phyloP scores from a whole-genome alignment of 2,888 invertebrate genomes.

The Cephus pygmeus region DNA sequence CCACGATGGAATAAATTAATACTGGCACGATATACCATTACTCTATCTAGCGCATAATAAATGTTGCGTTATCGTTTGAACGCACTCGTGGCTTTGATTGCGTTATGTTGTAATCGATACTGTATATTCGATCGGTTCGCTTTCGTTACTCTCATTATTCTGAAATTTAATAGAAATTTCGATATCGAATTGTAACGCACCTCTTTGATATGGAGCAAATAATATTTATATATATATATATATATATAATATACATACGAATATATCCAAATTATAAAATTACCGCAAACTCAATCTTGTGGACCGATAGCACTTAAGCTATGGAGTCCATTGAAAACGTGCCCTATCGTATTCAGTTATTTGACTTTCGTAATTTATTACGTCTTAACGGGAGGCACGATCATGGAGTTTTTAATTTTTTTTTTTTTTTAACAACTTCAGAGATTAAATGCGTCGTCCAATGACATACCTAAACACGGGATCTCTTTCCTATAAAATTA shows the following conservation, averaged over 20 bases:
- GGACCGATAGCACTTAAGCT: not conserved
- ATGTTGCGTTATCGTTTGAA: constrained; percentile 54
- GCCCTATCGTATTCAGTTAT: not conserved
- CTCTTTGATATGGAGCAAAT: not conserved
- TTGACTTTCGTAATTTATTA: not conserved
- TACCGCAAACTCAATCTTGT: not conserved
- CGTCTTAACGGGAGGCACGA: not conserved
- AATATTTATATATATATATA: not conserved
- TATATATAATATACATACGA: not conserved
- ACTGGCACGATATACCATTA: constrained; percentile 28
- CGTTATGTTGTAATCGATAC: not conserved
- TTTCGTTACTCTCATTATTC: not conserved
- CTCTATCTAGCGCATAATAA: constrained; percentile 55
- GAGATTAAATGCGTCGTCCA: not conserved
- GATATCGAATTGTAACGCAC: not conserved
- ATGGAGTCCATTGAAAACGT: not conserved
- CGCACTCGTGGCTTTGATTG: constrained; percentile 38
- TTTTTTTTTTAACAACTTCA: not conserved
- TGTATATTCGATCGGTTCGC: not conserved
- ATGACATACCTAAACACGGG: not conserved
- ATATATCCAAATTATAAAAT: not conserved
- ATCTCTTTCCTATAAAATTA: not conserved
- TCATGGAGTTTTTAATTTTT: not conserved
- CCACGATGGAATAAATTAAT: constrained; percentile 57
- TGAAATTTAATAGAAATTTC: not conserved